Percentiles rank a stretch among this genome's conserved stretches.
Conservation (phyloP, 2,113 vertebrate species). For the Ascaphus truei region DNA sequence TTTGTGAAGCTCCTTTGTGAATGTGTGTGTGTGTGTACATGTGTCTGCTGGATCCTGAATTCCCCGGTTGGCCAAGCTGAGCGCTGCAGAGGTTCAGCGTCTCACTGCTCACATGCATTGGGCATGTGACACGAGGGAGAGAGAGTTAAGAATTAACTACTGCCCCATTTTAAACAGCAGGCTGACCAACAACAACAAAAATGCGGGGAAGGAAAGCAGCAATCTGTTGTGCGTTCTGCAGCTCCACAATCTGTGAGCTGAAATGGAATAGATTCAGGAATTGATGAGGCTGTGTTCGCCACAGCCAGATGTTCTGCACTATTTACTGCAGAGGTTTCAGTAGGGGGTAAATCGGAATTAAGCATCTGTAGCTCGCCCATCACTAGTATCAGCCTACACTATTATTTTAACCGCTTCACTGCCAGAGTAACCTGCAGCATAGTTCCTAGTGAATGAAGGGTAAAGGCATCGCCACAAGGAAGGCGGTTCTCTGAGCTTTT, state of each 20-base stretch:
- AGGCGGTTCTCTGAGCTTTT: too few species aligned
- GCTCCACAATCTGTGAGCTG: not conserved
- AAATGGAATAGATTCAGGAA: not conserved
- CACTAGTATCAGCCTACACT: too few species aligned
- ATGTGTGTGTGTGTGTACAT: not conserved
- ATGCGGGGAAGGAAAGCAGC: not conserved
- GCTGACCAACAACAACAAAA: not conserved
- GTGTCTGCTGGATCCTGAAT: constrained; percentile 9
- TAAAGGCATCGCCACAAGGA: too few species aligned
- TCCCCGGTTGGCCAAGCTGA: not conserved
- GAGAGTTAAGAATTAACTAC: constrained; percentile 14
- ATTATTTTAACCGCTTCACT: too few species aligned
- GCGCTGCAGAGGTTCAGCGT: not conserved
- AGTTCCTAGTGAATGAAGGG: too few species aligned
- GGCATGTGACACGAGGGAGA: constrained; percentile 5
- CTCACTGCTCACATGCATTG: constrained; percentile 8
- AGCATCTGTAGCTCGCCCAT: too few species aligned
- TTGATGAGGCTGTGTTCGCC: not conserved
- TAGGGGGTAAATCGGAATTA: not conserved
- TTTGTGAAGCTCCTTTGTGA: not conserved
- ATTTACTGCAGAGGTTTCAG: not conserved
- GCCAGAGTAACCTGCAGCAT: too few species aligned
- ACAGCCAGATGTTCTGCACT: not conserved
- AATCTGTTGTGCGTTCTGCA: not conserved
- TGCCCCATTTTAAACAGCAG: not conserved